These are phyloP conservation scores for Ceratina calcarata DNA, from an alignment of 1,140 invertebrate genomes.

Conservation along the genomic window DNA sequence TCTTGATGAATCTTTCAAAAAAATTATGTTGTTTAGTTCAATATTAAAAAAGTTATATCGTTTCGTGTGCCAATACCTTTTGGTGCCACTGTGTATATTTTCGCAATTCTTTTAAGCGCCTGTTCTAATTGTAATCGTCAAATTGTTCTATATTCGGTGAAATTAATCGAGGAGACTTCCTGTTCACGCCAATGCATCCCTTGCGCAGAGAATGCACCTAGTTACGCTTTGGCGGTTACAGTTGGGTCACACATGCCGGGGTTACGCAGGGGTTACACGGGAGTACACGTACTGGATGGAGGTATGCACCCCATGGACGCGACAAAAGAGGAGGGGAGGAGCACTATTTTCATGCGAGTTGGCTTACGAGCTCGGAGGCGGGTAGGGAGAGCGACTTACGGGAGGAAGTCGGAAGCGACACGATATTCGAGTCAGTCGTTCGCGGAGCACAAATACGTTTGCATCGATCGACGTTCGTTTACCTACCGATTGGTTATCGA, in stretches of 20 bases:
- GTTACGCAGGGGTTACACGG: constrained; percentile 8
- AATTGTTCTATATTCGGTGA: background rate
- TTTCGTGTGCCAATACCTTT: too few species aligned
- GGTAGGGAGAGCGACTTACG: constrained; percentile 64
- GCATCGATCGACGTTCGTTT: constrained; percentile 29
- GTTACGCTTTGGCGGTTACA: constrained; percentile 72
- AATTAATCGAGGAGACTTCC: constrained; percentile 31
- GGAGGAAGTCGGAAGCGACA: constrained; percentile 69
- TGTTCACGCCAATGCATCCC: constrained; percentile 14
- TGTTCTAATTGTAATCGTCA: background rate
- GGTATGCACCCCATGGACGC: constrained; percentile 44
- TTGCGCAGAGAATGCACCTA: constrained; percentile 45
- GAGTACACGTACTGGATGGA: constrained; percentile 17
- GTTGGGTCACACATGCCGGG: constrained; percentile 44
- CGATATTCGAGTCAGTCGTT: constrained; percentile 55
- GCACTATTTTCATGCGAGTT: constrained; percentile 67
- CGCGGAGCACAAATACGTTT: constrained; percentile 43
- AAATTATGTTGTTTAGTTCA: too few species aligned
- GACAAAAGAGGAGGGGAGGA: constrained; percentile 57
- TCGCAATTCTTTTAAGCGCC: background rate
- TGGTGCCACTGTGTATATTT: too few species aligned
- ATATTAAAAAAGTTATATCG: too few species aligned
- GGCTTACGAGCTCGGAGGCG: constrained; percentile 68
- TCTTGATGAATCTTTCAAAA: too few species aligned
- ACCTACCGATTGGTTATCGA: background rate